Evolutionary conservation across 2,888 invertebrate species (phyloP).

Genomic region (Leucophenga maculata): DNA sequence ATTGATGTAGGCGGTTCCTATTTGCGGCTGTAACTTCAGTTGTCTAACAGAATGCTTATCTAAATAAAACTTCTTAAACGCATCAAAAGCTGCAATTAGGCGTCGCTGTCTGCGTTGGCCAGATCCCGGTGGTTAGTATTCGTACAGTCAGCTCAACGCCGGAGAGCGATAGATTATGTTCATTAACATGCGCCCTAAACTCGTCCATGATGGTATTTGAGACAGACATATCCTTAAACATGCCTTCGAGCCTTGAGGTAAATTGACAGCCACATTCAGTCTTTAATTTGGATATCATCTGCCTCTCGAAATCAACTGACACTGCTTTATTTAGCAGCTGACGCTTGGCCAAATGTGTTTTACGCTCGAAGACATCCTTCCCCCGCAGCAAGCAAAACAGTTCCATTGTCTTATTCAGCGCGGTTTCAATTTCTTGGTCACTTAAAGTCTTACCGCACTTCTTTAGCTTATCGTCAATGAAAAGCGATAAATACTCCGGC

Average conservation of each 20-base stretch:
- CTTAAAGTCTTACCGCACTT: conserved; percentile 97
- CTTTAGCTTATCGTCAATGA: conserved; percentile 99
- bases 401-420: conserved; percentile 99
- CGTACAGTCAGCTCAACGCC: conserved; percentile 97
- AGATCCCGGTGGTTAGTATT: conserved; percentile 98
- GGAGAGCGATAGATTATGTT: conserved; percentile 81
- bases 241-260: conserved; percentile 99
- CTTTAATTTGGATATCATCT: conserved; percentile 99
- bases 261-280: conserved; percentile 99
- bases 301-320: conserved; percentile 99
- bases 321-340: conserved; percentile 98
- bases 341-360: conserved; percentile 98
- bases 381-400: conserved; percentile 98
- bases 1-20: conserved; percentile 95
- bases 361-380: conserved; percentile 99
- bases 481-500: conserved; percentile 97
- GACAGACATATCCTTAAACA: conserved; percentile 99
- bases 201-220: conserved; percentile 99
- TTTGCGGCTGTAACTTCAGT: conserved; percentile 95
- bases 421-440: conserved; percentile 98
- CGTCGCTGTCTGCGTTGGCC: conserved; percentile 95
- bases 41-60: conserved; percentile 98
- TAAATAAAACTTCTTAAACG: conserved; percentile 95
- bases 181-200: conserved; percentile 91
- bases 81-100: conserved; percentile 98